Conservation (phyloP, 2,888 invertebrate species). For the Mythimna vitellina region DNA sequence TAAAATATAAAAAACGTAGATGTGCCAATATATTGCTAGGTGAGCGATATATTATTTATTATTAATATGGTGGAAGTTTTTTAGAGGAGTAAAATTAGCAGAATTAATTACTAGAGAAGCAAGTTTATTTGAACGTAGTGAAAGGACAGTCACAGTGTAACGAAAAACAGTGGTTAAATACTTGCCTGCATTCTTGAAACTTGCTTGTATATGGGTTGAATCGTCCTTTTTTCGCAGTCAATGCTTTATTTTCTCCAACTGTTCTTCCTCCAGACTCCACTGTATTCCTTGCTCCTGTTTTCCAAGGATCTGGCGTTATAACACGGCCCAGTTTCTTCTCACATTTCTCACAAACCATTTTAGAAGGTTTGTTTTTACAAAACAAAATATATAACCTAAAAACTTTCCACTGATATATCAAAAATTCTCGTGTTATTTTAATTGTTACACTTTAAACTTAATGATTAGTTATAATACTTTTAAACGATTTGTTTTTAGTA, state of each 20-base stretch:
- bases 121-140: too few relatives aligned
- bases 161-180: background rate
- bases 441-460: background rate
- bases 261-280: slow-evolving; percentile 97
- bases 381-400: slow-evolving; percentile 43
- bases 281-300: slow-evolving; percentile 97
- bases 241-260: slow-evolving; percentile 98
- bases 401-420: background rate
- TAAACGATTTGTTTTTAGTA: background rate
- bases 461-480: background rate
- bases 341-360: slow-evolving; percentile 98
- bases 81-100: too few relatives aligned
- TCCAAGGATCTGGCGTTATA: slow-evolving; percentile 99
- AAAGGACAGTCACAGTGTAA: slow-evolving; percentile 61
- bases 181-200: slow-evolving; percentile 93
- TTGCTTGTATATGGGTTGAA: slow-evolving; percentile 95
- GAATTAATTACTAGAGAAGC: too few relatives aligned
- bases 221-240: slow-evolving; percentile 95
- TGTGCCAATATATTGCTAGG: too few relatives aligned
- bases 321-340: slow-evolving; percentile 98
- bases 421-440: background rate
- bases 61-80: too few relatives aligned
- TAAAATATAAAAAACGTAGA: too few relatives aligned
- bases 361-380: slow-evolving; percentile 26
- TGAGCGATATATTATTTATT: too few relatives aligned